Percentiles rank a stretch among this genome's conserved stretches.
Conservation (phyloP, 2,888 invertebrate species). For the Tholera decimalis region DNA sequence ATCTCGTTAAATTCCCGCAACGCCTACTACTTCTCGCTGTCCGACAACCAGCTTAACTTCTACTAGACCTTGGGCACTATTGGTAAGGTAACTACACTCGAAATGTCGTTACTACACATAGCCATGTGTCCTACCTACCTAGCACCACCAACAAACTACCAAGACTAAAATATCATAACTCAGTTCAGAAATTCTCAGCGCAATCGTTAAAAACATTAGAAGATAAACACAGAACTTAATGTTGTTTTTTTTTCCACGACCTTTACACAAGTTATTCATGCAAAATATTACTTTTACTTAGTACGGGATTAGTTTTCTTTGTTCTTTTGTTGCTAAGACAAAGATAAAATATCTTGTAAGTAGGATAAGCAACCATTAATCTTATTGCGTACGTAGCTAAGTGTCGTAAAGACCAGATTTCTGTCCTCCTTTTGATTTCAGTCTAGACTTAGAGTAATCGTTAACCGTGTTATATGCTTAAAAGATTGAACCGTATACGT, state of each 20-base stretch:
- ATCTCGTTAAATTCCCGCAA: no score
- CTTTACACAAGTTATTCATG: slow-evolving; percentile 55
- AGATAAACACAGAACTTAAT: slow-evolving; percentile 42
- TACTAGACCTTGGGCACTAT: no score
- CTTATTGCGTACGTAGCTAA: slow-evolving; percentile 45
- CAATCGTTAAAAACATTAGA: slow-evolving; percentile 32
- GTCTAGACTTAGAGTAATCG: slow-evolving; percentile 46
- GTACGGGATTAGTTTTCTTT: slow-evolving; percentile 55
- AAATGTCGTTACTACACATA: no score
- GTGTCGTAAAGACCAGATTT: slow-evolving; percentile 33
- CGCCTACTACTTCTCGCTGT: no score
- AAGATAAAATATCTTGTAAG: slow-evolving; percentile 57
- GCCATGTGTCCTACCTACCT: no score
- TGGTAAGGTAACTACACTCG: no score
- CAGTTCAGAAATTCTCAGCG: slow-evolving; percentile 14
- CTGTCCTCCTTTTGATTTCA: slow-evolving; percentile 36
- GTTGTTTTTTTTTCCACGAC: slow-evolving; percentile 43
- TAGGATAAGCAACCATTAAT: slow-evolving; percentile 54
- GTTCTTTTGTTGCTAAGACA: slow-evolving; percentile 48
- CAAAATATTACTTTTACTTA: slow-evolving; percentile 58
- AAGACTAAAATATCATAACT: background rate
- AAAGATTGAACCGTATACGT: background rate
- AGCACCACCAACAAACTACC: no score
- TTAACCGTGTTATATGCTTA: slow-evolving; percentile 1
- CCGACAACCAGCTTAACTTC: no score